These are phyloP conservation scores for Cyprinodon variegatus DNA, from an alignment of 2,113 vertebrate species.

Conservation along the genomic window DNA sequence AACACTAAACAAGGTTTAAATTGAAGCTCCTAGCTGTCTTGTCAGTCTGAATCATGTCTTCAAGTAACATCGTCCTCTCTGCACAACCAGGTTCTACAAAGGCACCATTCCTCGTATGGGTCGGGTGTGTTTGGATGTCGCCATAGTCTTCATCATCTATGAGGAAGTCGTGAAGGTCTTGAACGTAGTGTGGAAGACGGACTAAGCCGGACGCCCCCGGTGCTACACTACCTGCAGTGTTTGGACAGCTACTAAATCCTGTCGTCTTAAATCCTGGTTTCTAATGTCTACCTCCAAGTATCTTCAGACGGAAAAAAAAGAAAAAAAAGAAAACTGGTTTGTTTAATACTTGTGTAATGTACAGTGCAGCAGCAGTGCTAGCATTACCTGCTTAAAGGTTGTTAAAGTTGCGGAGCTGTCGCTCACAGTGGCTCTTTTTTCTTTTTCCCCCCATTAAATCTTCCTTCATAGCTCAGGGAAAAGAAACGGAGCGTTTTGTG, in stretches of 20 bases:
- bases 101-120: constrained; percentile 92
- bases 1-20: no score
- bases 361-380: constrained; percentile 24
- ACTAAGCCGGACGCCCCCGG: constrained; percentile 72
- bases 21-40: no score
- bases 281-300: constrained; percentile 63
- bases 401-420: constrained; percentile 16
- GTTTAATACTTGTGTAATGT: constrained; percentile 5
- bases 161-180: constrained; percentile 96
- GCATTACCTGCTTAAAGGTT: not conserved
- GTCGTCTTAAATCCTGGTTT: constrained; percentile 32
- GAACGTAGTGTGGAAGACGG: constrained; percentile 93
- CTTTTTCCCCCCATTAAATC: not conserved
- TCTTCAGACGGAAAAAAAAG: constrained; percentile 32
- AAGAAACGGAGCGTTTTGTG: constrained; percentile 6
- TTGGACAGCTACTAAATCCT: constrained; percentile 8
- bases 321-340: constrained; percentile 12
- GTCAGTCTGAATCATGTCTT: not conserved
- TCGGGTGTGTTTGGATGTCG: constrained; percentile 93
- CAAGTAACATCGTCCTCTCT: not conserved
- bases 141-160: constrained; percentile 96
- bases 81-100: constrained; percentile 90
- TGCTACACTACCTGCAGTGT: constrained; percentile 18
- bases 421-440: constrained; percentile 24
- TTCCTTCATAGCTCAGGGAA: constrained; percentile 53